These are phyloP conservation scores for Eublepharis macularius DNA, from an alignment of 2,113 vertebrate species.

Conservation along the genomic window DNA sequence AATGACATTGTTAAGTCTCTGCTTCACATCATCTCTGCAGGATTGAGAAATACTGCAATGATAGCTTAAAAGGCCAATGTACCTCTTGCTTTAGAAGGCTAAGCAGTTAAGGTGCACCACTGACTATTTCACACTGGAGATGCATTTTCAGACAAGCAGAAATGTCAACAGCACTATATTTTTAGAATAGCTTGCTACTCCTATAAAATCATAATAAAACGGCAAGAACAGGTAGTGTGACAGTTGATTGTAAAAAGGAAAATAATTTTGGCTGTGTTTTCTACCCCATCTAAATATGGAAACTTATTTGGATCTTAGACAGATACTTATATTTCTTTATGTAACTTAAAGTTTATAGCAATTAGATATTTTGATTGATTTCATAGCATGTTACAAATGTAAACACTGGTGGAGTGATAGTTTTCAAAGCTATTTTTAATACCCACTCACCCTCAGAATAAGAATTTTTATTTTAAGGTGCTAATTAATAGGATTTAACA, in stretches of 20 bases:
- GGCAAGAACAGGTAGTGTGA: background rate
- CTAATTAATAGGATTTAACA: background rate
- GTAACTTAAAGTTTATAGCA: background rate
- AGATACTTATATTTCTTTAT: slow-evolving; percentile 6
- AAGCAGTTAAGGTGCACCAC: background rate
- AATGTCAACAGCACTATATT: background rate
- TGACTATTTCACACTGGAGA: background rate
- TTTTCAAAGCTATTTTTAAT: background rate
- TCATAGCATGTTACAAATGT: background rate
- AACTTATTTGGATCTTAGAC: background rate
- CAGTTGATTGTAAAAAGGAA: background rate
- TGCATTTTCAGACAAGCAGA: background rate
- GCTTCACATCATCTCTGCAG: slow-evolving; percentile 4
- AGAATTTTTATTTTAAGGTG: background rate
- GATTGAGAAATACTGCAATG: slow-evolving; percentile 16
- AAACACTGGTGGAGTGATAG: background rate
- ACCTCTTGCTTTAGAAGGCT: background rate
- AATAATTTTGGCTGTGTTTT: background rate
- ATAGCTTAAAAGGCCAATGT: background rate
- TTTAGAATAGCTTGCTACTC: background rate
- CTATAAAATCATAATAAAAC: background rate
- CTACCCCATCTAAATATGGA: background rate
- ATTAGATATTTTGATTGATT: slow-evolving; percentile 19
- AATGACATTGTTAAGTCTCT: background rate
- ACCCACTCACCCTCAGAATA: background rate